Conservation (phyloP, 92 coral and sea anemone species). For the Umimayanthus kanabou region DNA sequence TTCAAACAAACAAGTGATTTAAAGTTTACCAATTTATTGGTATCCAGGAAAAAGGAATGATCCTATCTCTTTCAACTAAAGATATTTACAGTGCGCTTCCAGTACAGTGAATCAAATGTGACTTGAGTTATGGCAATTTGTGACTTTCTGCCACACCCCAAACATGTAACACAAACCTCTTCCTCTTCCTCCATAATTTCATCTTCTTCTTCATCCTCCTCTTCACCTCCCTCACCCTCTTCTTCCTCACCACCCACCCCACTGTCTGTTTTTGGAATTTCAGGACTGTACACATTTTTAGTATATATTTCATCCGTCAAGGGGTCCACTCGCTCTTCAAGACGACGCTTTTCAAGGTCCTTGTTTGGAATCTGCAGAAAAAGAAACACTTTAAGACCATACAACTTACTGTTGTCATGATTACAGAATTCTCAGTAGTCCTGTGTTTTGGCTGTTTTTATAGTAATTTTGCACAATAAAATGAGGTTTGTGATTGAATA, state of each 20-base stretch:
- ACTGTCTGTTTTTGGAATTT: slow-evolving; percentile 16
- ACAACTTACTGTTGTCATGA: not conserved
- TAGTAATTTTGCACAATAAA: too few relatives aligned
- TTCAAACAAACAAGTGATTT: too few relatives aligned
- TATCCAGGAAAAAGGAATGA: too few relatives aligned
- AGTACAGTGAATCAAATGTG: too few relatives aligned
- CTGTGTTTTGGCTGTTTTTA: too few relatives aligned
- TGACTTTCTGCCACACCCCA: too few relatives aligned
- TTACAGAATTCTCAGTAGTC: too few relatives aligned
- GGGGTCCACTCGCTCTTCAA: slow-evolving; percentile 89
- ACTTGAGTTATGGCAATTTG: not conserved
- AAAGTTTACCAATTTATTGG: too few relatives aligned
- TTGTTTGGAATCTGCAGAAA: slow-evolving; percentile 83
- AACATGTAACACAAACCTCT: slow-evolving; percentile 48
- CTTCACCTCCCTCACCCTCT: slow-evolving; percentile 65
- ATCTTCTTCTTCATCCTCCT: slow-evolving; percentile 73
- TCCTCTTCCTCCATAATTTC: slow-evolving; percentile 71
- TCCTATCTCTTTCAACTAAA: too few relatives aligned
- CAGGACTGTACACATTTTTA: slow-evolving; percentile 81
- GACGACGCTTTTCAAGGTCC: slow-evolving; percentile 86
- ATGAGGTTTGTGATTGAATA: too few relatives aligned
- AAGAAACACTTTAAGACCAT: too few relatives aligned
- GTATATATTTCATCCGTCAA: slow-evolving; percentile 84
- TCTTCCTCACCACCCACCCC: slow-evolving; percentile 61
- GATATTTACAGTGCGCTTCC: too few relatives aligned